phyloP scores from a whole-genome alignment of 2,888 invertebrate genomes.

The Anoncus sp. region DNA sequence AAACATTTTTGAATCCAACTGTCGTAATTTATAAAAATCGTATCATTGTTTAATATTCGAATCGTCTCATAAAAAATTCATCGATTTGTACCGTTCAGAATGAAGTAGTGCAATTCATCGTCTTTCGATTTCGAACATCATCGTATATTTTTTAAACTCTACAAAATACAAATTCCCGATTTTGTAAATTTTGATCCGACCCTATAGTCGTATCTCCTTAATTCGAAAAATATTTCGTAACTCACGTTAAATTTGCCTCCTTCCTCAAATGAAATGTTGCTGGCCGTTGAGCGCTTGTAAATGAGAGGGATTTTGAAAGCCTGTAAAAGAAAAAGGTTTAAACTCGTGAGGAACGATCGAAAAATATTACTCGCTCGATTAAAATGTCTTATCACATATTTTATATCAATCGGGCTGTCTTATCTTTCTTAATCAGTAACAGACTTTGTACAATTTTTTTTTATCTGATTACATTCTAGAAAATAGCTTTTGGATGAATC shows the following conservation, averaged over 20 bases:
- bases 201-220: neutral
- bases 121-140: no score
- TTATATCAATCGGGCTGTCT: neutral
- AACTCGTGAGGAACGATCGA: neutral
- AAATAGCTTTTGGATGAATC: neutral
- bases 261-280: conserved; percentile 82
- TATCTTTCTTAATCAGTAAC: conserved; percentile 4
- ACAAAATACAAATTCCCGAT: neutral
- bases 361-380: neutral
- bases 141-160: no score
- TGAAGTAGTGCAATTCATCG: no score
- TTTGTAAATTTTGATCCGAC: neutral
- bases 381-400: neutral
- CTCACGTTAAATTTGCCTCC: conserved; percentile 79
- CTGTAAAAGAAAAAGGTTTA: conserved; percentile 64
- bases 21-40: neutral
- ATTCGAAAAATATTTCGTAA: conserved; percentile 40
- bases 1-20: neutral
- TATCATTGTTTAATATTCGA: no score
- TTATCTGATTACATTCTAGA: neutral
- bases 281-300: conserved; percentile 79
- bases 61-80: no score
- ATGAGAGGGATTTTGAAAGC: conserved; percentile 82
- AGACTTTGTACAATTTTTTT: neutral
- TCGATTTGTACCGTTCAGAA: no score